Conservation (phyloP, 2,113 vertebrate species). For the Aldabrachelys gigantea region DNA sequence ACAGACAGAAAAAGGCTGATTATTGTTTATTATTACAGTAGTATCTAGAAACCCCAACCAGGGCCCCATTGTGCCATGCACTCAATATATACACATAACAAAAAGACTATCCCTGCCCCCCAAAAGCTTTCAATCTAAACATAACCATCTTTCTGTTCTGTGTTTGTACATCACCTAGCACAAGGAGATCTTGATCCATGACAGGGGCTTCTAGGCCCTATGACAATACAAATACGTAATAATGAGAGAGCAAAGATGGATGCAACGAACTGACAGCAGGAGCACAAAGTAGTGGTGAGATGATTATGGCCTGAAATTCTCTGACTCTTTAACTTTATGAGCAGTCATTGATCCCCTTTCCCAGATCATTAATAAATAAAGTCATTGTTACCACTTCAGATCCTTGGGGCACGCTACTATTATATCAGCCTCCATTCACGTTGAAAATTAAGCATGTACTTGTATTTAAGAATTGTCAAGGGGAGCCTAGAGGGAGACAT, state of each 20-base stretch:
- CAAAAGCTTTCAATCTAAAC: rapidly evolving
- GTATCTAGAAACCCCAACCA: neutral
- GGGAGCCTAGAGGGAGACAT: neutral
- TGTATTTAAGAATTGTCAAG: neutral
- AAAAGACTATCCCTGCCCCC: neutral
- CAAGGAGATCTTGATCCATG: neutral
- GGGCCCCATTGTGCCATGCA: neutral
- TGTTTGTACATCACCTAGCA: neutral
- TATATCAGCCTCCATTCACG: neutral
- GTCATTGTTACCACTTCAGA: neutral
- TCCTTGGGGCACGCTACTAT: neutral
- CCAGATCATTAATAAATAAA: neutral
- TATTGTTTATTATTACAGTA: neutral
- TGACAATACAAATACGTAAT: neutral
- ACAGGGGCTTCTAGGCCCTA: neutral
- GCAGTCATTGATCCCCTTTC: neutral
- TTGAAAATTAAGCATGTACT: neutral
- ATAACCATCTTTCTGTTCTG: neutral
- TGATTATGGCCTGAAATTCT: slow-evolving; percentile 9
- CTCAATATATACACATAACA: neutral
- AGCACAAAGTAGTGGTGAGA: neutral
- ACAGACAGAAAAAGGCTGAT: neutral
- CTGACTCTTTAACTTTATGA: neutral
- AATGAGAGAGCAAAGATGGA: neutral
- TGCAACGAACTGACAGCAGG: neutral